These are phyloP conservation scores for Cinclus cinclus DNA, from an alignment of 2,113 vertebrate genomes.

Conservation along the genomic window DNA sequence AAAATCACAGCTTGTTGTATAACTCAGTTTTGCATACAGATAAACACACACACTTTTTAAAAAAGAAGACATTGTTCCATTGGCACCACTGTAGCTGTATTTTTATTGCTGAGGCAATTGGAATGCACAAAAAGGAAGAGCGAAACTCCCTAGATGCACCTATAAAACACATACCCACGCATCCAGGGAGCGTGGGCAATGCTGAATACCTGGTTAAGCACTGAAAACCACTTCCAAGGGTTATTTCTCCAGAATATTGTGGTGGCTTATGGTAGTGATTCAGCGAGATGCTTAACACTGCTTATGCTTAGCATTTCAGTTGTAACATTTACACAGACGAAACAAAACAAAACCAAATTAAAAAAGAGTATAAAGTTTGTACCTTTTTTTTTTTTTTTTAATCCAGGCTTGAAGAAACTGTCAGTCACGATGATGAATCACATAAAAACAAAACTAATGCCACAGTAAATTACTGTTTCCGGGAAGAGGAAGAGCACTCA, in stretches of 20 bases:
- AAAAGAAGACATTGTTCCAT: neutral
- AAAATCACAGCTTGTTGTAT: neutral
- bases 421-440: neutral
- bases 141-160: neutral
- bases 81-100: neutral
- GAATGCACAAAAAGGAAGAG: neutral
- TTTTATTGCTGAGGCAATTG: neutral
- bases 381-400: neutral
- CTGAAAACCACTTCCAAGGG: neutral
- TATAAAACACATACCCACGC: neutral
- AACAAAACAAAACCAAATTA: no score
- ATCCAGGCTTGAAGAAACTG: neutral
- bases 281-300: neutral
- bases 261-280: neutral
- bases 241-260: neutral
- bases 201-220: neutral
- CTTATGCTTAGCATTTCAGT: neutral
- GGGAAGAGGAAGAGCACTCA: neutral
- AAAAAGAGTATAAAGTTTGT: neutral
- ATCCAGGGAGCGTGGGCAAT: neutral
- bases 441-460: neutral
- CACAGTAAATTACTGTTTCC: neutral
- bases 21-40: neutral
- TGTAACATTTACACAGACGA: neutral
- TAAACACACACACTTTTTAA: neutral